A percentile compares a stretch with the other conserved stretches of the same genome.
Conservation (phyloP, 2,797 vertebrate species). For the Fringilla coelebs region DNA sequence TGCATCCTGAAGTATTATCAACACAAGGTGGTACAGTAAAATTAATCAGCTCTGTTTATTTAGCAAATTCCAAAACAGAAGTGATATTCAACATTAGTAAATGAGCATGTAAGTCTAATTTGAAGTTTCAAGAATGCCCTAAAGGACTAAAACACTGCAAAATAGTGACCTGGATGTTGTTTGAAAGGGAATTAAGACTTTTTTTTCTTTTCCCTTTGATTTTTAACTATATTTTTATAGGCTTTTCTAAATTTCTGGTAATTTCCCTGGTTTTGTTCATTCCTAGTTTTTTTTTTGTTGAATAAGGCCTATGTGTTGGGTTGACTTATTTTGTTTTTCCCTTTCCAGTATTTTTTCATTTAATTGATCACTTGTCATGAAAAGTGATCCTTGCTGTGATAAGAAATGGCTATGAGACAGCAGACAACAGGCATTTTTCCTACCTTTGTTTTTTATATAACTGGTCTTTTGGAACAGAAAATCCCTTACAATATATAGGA, state of each 20-base stretch:
- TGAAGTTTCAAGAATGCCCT: neutral
- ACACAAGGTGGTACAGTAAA: neutral
- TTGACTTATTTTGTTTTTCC: neutral
- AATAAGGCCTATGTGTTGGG: neutral
- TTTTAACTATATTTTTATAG: neutral
- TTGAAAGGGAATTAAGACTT: neutral
- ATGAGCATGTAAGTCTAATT: neutral
- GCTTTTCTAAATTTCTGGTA: neutral
- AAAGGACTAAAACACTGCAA: neutral
- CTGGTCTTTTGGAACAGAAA: neutral
- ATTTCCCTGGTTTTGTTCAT: neutral
- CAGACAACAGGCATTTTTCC: neutral
- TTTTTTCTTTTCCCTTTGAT: neutral
- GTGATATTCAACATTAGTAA: neutral
- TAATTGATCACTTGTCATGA: neutral
- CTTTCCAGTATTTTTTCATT: neutral
- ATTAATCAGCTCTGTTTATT: neutral
- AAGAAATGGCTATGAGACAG: neutral
- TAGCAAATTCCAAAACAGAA: neutral
- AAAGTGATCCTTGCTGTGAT: neutral
- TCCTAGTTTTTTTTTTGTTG: neutral
- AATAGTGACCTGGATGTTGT: fast-evolving
- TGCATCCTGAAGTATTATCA: neutral
- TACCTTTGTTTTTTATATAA: neutral
- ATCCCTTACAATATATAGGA: neutral